A percentile compares a stretch with the other conserved stretches of the same genome.
phyloP scores from a whole-genome alignment of 2,797 vertebrate genomes.

The Protonibea diacanthus region DNA sequence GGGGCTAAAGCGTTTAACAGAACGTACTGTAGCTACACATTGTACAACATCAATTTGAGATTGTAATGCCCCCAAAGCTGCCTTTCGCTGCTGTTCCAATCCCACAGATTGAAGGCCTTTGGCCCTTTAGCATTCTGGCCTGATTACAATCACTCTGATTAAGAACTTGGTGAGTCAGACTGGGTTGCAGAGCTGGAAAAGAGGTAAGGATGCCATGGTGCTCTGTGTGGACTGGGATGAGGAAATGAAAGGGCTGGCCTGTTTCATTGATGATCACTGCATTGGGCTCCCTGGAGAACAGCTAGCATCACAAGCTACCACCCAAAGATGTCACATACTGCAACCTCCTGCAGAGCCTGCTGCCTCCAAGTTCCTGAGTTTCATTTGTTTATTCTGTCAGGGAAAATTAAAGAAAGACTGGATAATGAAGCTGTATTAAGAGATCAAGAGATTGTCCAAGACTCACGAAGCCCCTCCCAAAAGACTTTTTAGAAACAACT shows the following conservation, averaged over 20 bases:
- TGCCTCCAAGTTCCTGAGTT: constrained; percentile 95
- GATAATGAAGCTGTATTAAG: constrained; percentile 86
- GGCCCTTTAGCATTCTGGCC: constrained; percentile 96
- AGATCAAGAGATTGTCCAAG: constrained; percentile 97
- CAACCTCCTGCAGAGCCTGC: constrained; percentile 83
- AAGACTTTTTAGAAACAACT: constrained; percentile 91
- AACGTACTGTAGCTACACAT: constrained; percentile 81
- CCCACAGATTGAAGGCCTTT: constrained; percentile 91
- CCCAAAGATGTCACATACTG: constrained; percentile 84
- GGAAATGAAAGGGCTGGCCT: constrained; percentile 79
- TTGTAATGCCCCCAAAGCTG: constrained; percentile 95
- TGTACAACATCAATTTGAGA: constrained; percentile 92
- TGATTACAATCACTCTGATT: constrained; percentile 95
- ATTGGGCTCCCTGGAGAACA: constrained; percentile 83
- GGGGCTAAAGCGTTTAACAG: constrained; percentile 82
- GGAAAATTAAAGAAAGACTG: constrained; percentile 82
- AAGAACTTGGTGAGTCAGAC: constrained; percentile 93
- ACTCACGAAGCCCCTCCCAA: constrained; percentile 91
- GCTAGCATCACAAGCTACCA: constrained; percentile 84
- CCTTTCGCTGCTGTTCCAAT: constrained; percentile 86
- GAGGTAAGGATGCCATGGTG: constrained; percentile 85
- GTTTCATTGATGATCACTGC: constrained; percentile 89
- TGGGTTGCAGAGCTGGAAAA: constrained; percentile 81
- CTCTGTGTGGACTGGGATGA: constrained; percentile 78
- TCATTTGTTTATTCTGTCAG: constrained; percentile 86